Base-by-base conservation (phyloP, 2,113 vertebrate species). In the Lepidiolamprologus cunningtoni region DNA sequence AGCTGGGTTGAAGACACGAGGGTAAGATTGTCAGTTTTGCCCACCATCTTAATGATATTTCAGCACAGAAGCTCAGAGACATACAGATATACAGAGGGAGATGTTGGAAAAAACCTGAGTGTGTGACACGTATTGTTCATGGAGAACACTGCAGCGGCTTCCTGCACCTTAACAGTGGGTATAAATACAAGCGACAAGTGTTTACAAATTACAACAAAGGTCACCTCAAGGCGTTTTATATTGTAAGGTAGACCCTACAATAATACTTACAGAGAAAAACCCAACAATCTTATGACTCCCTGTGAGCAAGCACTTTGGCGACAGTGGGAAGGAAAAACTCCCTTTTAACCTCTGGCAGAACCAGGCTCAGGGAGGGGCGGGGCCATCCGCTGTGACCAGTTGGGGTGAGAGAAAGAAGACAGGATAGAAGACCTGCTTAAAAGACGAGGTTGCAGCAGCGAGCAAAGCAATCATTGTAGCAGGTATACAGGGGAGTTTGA, bases 321-420 rank as follows among this genome's bases (percentile, higher is more conserved):
- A 63, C 28, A 19, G 58, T 33, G 58, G 58, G 28, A 33, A 33
- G 58, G 16, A 63, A 63, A 3, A 63, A 19, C 57, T 2, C 9
- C 16, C 28, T 33, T 63, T 2, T 19, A 19, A 35, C 2, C 16
- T 63, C 28, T 0, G 3, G 28, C 31, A 63, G 31, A 63, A 63
- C 58, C 58, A 63, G 58, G 31, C 31, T 19, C 16, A 63, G 58
- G 16, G 9, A 35, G 58, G 58, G 17, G 17, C 9, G 3, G 58
- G 0, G 58, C 31, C 31, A 35, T n/a, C 31, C 0, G 1, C 58
- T 33, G 28, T 2, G 2, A 63, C 17, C 9, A 9, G 31, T 35
- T 63, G 58, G 58, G 58, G 31, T 7, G 31, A 63, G 31, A 63
- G 31, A 35, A 1, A 6, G 58, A 63, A 63, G 0, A 63, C 31